Base-by-base conservation (phyloP, 1,140 invertebrate genomes). In the Drosophila punjabiensis region DNA sequence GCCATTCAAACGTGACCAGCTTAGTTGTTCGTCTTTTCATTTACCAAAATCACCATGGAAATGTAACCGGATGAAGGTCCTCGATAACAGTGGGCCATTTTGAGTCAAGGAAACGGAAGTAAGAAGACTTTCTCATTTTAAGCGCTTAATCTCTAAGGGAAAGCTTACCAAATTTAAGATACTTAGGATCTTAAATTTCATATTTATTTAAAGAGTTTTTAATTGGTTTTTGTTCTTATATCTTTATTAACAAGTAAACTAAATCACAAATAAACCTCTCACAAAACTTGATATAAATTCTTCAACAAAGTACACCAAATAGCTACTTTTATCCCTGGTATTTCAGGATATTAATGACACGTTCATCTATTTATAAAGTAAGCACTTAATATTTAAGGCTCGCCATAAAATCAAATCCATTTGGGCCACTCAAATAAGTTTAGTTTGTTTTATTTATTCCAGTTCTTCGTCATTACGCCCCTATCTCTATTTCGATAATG, bases 1-100 rank as follows among this genome's bases (percentile, higher is more conserved):
- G 30, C 58, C 53, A 33, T 70, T 60, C 47, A 64, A 86, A 86
- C 82, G 82, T 86, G 82, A 79, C 83, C 56, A 45, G 65, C 71
- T 87, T 79, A 59, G 67, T 41, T 55, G 32, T 70, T n/a, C 39
- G 35, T 37, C 30, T 28, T 50, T 73, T 43, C 43, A 35, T 43
- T 43, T 41, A 13, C 45, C 47, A 41, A 37, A 62, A 53, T 74
- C 37, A 18, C 68, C 69, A 52, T 62, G 70, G 56, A 60, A 52
- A 73, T 48, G n/a, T 39, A 35, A n/a, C 53, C 53, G 53, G 53
- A 71, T 68, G n/a, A 43, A 24, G 39, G 33, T 63, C 33, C 33
- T 33, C 35, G 13, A 39, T 20, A 64, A 64, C 50, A 64, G 20
- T 41, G 24, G 20, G 24, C 16, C 35, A 39, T 69, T 53, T 43